Conservation (phyloP, 2,113 vertebrate species). For the Arothron firmamentum region DNA sequence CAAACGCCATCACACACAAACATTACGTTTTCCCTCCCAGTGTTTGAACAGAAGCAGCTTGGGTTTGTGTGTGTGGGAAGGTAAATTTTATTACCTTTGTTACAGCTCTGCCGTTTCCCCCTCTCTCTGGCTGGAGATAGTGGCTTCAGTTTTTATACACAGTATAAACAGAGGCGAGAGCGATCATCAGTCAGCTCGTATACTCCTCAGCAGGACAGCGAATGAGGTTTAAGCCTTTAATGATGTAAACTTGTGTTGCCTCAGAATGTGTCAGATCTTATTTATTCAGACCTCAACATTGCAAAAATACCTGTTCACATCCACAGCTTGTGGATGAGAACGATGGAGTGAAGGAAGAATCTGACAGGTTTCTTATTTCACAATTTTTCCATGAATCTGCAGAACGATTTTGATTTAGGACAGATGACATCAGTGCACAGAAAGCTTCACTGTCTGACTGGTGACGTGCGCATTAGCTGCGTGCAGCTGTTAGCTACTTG, state of each 20-base stretch:
- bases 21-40: no score
- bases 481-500: conserved; percentile 32
- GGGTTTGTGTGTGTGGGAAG: neutral
- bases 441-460: conserved; percentile 21
- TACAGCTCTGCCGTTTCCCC: neutral
- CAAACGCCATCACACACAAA: no score
- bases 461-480: conserved; percentile 20
- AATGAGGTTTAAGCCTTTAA: no score
- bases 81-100: neutral
- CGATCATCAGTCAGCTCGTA: neutral
- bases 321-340: no score
- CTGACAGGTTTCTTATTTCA: neutral
- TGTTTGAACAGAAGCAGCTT: no score
- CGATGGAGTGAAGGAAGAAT: no score
- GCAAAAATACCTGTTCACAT: no score
- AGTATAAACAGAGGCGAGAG: neutral
- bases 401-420: neutral
- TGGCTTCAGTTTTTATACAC: neutral
- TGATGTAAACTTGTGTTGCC: no score
- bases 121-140: neutral
- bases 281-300: no score
- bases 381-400: neutral
- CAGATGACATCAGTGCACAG: conserved; percentile 24
- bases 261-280: no score
- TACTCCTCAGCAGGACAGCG: no score